phyloP scores from a whole-genome alignment of 2,888 invertebrate species.

The Cylindroiulus punctatus region DNA sequence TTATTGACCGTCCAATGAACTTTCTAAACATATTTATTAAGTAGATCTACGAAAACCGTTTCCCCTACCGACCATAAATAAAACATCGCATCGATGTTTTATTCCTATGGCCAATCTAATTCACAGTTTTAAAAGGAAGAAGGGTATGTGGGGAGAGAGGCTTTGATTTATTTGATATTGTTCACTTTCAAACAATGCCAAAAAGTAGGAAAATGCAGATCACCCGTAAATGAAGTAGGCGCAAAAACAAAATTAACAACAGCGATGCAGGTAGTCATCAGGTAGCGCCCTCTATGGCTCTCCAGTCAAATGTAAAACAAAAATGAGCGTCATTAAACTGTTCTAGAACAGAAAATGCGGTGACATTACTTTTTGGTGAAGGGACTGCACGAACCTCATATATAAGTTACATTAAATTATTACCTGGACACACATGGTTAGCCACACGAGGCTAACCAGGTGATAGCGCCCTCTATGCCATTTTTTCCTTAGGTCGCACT shows the following conservation, averaged over 20 bases:
- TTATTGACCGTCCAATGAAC: conserved; percentile 17
- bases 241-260: not conserved
- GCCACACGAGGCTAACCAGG: too few species aligned
- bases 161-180: not conserved
- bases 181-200: not conserved
- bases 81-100: not conserved
- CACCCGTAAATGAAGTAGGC: not conserved
- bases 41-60: not conserved
- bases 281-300: not conserved
- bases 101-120: not conserved
- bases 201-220: not conserved
- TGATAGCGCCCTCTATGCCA: too few species aligned
- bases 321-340: too few species aligned
- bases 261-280: not conserved
- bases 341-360: too few species aligned
- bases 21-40: conserved; percentile 8
- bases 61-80: not conserved
- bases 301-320: not conserved
- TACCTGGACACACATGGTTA: too few species aligned
- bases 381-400: too few species aligned
- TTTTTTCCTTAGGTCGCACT: too few species aligned
- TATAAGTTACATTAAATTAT: too few species aligned
- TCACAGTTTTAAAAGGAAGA: not conserved
- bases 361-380: too few species aligned
- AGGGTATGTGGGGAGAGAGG: not conserved